Base-by-base conservation (phyloP, 2,113 vertebrate genomes). In the Micronycteris hirsuta region DNA sequence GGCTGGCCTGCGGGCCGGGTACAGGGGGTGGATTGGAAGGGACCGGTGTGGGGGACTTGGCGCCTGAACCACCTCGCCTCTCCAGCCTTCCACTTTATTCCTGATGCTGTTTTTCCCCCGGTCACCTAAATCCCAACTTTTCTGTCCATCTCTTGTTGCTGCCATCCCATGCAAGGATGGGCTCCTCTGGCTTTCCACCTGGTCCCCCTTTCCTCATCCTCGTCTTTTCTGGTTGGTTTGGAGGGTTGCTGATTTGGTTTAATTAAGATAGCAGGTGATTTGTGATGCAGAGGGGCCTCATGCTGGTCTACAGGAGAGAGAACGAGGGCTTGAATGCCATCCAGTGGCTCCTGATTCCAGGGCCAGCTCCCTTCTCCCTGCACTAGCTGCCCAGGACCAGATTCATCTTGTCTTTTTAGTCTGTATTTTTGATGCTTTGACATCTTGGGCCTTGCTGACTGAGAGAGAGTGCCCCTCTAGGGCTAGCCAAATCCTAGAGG, bases 281-380 rank as follows among this genome's bases (percentile, higher is more conserved):
- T 3, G 12, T 12, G 38, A 54, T 7, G 0, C 16, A 16, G 52
- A 20, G 33, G 3, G 7, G n/a, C 20, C 43, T 26, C 0, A 4
- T 22, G 45, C n/a, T 31, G 58, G 52, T 26, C 24, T 16, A 12
- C 14, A 19, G 20, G 4, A 95, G 45, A 52, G 45, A 89, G 36
- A 58, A 63, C 0, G 36, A 20, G 26, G 17, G 7, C 16, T 68
- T 43, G 33, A 47, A 38, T 24, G 33, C 36, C 5, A 2, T 10
- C 19, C 6, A 4, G 36, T 7, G 33, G 47, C 71, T 87, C 26
- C 70, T 26, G 38, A 93, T 26, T 61, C 43, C 26, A 10, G 49
- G 73, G 74, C 43, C 41, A 5, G 36, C 4, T 6, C 33, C n/a
- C 31, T 33, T 2, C 19, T 7, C 33, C 14, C 52, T 82, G 36